Evolutionary conservation across 2,888 invertebrate genomes (phyloP).

Genomic region (Pandemis corylana): DNA sequence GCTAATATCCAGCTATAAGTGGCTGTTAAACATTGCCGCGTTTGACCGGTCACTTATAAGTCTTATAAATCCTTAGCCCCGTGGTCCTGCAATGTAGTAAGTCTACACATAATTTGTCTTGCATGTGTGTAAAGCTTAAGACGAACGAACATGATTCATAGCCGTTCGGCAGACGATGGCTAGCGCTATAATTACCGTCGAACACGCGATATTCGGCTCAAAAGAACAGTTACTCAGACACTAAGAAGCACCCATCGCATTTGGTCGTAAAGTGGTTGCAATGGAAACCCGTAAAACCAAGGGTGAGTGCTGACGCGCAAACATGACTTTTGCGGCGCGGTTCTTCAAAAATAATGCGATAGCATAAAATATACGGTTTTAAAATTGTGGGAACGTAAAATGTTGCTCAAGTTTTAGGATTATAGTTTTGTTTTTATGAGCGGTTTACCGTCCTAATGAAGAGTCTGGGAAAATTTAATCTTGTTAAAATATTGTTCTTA

Average conservation of each 20-base stretch:
- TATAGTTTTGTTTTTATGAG: conserved; percentile 18
- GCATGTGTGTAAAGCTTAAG: conserved; percentile 19
- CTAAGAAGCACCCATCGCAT: conserved; percentile 69
- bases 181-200: conserved; percentile 78
- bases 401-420: conserved; percentile 27
- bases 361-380: conserved; percentile 50
- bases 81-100: not conserved
- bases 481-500: not conserved
- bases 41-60: too few species aligned
- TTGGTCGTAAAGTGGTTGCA: conserved; percentile 77
- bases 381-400: conserved; percentile 18
- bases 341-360: conserved; percentile 51
- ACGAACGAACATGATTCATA: conserved; percentile 57
- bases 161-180: conserved; percentile 65
- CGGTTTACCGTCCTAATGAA: not conserved
- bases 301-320: conserved; percentile 67
- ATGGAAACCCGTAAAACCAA: conserved; percentile 78
- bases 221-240: conserved; percentile 66
- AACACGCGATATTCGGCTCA: conserved; percentile 75
- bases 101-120: not conserved
- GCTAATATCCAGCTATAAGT: too few species aligned
- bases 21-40: too few species aligned
- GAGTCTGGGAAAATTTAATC: conserved; percentile 9
- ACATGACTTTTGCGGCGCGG: conserved; percentile 69
- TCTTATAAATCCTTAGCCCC: too few species aligned